Base-by-base conservation (phyloP, 1,140 invertebrate genomes). In the Saccostrea echinata region DNA sequence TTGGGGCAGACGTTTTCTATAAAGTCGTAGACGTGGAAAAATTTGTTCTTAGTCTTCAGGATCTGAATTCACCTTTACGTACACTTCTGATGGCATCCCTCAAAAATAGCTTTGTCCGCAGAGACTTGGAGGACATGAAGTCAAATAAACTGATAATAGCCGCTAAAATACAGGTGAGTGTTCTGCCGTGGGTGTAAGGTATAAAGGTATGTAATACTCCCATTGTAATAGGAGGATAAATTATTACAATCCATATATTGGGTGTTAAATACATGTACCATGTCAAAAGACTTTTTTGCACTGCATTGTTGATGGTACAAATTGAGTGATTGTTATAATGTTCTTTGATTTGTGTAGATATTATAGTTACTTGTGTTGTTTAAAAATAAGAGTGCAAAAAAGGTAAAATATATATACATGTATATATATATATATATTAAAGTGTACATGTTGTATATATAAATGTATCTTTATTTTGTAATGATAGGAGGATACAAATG, bases 1-100 rank as follows among this genome's bases (percentile, higher is more conserved):
- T 94, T 24, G 94, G 94, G 24, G 93, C 93, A n/a, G 93, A 94
- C 71, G 91, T 94, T 57, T 92, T 92, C 85, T 92, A 91, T 76
- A 90, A 90, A 55, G 91, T 94, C 18, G 76, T 81, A 0, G 89
- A 92, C 81, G 91, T 91, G 12, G 90, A 91, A 24, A 89, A 91
- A 55, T 93, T 92, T 35, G 89, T 94, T 3, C 92, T 90, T 12
- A 90, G 90, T 89, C 89, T 94, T 18, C 92, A 93, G 88, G 92
- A 94, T 55, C 86, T 93, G 35, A 92, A 94, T 87, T 89, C 90
- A 21, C 92, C 93, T 3, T 90, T 91, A 9, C 91, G 94, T 1
- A 87, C 92, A 2, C 90, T 94, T 1, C 87, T 92, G 2, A 91
- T 93, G 86, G 92, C 91, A 0, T 84, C 92, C 11, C 87, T 94